phyloP scores from a whole-genome alignment of 2,888 invertebrate genomes.

The Chaetogeoica ovagalla region DNA sequence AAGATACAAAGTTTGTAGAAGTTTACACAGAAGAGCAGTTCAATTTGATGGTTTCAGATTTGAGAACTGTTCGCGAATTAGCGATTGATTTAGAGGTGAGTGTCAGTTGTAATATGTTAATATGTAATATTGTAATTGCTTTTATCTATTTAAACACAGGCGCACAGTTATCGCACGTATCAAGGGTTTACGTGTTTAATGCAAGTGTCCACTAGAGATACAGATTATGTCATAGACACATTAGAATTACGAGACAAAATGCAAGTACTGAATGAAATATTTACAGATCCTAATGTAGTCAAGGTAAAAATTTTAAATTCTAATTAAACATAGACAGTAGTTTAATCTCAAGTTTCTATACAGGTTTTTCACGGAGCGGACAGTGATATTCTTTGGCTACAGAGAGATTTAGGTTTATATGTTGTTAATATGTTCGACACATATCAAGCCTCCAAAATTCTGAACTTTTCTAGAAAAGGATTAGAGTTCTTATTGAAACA shows the following conservation, averaged over 20 bases:
- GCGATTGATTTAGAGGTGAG: conserved; percentile 81
- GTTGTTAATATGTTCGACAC: conserved; percentile 98
- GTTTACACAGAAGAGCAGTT: conserved; percentile 71
- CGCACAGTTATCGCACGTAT: conserved; percentile 89
- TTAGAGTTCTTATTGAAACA: conserved; percentile 75
- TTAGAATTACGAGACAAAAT: conserved; percentile 80
- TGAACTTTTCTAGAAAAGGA: conserved; percentile 73
- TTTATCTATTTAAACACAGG: conserved; percentile 61
- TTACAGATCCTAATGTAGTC: conserved; percentile 84
- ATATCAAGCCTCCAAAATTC: conserved; percentile 77
- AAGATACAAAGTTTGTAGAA: conserved; percentile 69
- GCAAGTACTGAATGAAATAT: conserved; percentile 80
- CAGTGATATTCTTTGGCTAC: conserved; percentile 87
- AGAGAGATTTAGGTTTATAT: conserved; percentile 92
- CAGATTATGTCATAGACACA: conserved; percentile 89
- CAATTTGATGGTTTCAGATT: conserved; percentile 67
- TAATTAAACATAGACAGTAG: background rate
- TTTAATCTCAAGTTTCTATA: conserved; percentile 53
- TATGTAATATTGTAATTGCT: background rate
- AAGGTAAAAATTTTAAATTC: conserved; percentile 67
- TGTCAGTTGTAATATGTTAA: background rate
- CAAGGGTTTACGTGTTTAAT: conserved; percentile 94
- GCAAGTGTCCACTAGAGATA: conserved; percentile 82
- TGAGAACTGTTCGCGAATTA: conserved; percentile 72
- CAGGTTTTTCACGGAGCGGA: conserved; percentile 91